Percentiles rank a stretch among this genome's conserved stretches.
Conservation (phyloP, 1,140 invertebrate genomes). For the Paraescarpia echinospica region DNA sequence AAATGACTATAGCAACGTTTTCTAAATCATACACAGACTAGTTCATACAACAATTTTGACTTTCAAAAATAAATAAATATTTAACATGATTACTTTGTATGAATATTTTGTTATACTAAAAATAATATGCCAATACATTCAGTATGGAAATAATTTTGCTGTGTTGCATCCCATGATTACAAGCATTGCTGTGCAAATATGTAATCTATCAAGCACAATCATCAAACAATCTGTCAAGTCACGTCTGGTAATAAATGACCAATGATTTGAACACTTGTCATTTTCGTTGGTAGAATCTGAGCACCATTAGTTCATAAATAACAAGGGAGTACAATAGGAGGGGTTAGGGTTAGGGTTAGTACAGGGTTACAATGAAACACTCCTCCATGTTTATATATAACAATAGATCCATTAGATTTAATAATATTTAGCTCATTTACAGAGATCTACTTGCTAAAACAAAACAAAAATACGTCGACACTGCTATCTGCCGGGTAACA, state of each 20-base stretch:
- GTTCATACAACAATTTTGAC: neutral
- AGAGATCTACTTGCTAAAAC: neutral
- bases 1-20: neutral
- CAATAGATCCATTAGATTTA: neutral
- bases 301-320: neutral
- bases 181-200: neutral
- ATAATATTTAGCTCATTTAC: neutral
- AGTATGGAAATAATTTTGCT: too few relatives aligned
- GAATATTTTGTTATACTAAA: neutral
- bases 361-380: neutral
- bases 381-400: too few relatives aligned
- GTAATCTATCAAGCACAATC: neutral
- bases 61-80: neutral
- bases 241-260: neutral
- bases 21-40: neutral
- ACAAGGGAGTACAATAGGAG: neutral
- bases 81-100: neutral
- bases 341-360: too few relatives aligned
- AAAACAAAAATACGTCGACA: neutral
- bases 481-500: neutral
- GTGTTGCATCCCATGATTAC: neutral
- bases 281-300: neutral
- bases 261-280: neutral
- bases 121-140: neutral
- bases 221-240: neutral